A percentile compares a stretch with the other conserved stretches of the same genome.
Evolutionary conservation across 92 coral and sea anemone genomes (phyloP).

Genomic region (Plumapathes pennacea): DNA sequence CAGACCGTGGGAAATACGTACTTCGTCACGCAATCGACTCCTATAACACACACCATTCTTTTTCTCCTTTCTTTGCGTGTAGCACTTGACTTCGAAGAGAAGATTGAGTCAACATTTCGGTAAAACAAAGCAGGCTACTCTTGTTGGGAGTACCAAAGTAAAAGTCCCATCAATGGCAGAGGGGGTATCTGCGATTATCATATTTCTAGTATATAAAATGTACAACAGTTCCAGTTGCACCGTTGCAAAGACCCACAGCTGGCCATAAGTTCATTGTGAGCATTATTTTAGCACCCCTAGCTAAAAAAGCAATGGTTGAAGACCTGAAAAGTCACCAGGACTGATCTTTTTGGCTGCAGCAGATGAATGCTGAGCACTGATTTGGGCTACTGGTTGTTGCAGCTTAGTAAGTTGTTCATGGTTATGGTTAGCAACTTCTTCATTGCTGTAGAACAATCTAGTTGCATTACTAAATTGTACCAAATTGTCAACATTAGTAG

Average conservation of each 20-base stretch:
- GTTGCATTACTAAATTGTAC: conserved; percentile 39
- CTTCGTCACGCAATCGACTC: no score
- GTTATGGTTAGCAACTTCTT: conserved; percentile 32
- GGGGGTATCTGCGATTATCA: no score
- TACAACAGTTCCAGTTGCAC: conserved; percentile 17
- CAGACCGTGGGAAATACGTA: no score
- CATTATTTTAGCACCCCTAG: conserved; percentile 22
- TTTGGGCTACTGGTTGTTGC: conserved; percentile 3
- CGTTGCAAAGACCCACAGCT: conserved; percentile 25
- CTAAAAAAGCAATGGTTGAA: conserved; percentile 6
- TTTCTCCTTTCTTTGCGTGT: no score
- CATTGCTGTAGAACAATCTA: conserved; percentile 61
- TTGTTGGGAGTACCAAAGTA: no score
- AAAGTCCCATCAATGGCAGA: no score
- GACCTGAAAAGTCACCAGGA: conserved; percentile 26
- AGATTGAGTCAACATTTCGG: no score
- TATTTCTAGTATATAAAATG: conserved; percentile 7
- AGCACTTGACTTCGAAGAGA: no score
- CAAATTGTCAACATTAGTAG: conserved; percentile 46
- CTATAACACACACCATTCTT: no score
- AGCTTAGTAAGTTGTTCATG: neutral
- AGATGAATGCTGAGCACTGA: conserved; percentile 22
- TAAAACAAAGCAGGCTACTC: no score
- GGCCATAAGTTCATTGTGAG: conserved; percentile 37
- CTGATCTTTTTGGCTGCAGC: conserved; percentile 6